Conservation (phyloP, 2,888 invertebrate genomes). For the Tenthredo livida region DNA sequence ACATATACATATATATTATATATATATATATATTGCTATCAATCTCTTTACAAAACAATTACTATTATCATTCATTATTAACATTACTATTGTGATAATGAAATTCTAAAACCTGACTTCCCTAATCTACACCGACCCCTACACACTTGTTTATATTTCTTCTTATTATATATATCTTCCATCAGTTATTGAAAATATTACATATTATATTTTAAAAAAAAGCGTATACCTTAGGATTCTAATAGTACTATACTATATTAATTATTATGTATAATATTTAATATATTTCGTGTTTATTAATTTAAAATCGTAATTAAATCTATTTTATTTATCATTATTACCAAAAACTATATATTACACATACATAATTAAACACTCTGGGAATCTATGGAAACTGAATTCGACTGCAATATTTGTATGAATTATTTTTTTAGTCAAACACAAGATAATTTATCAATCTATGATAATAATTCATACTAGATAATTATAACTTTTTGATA, state of each 20-base stretch:
- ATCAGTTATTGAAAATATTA: constrained; percentile 37
- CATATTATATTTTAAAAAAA: constrained; percentile 40
- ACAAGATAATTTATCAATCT: too few relatives aligned
- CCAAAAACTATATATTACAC: background rate
- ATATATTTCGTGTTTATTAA: background rate
- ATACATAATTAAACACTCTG: background rate
- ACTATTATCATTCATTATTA: constrained; percentile 25
- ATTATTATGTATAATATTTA: too few relatives aligned
- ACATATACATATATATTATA: constrained; percentile 16
- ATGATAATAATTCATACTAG: too few relatives aligned
- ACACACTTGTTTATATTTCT: too few relatives aligned
- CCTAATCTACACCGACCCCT: too few relatives aligned
- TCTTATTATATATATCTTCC: background rate
- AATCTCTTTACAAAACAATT: constrained; percentile 51
- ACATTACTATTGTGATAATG: background rate
- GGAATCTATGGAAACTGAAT: background rate
- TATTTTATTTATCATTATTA: too few relatives aligned
- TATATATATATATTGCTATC: constrained; percentile 35
- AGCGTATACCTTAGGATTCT: constrained; percentile 10
- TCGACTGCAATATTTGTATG: background rate
- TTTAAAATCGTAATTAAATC: background rate
- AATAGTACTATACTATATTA: background rate
- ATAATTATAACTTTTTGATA: too few relatives aligned
- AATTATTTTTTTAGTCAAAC: too few relatives aligned
- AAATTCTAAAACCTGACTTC: background rate